Conservation (phyloP, 2,888 invertebrate species). For the Amphipyra tragopoginis region DNA sequence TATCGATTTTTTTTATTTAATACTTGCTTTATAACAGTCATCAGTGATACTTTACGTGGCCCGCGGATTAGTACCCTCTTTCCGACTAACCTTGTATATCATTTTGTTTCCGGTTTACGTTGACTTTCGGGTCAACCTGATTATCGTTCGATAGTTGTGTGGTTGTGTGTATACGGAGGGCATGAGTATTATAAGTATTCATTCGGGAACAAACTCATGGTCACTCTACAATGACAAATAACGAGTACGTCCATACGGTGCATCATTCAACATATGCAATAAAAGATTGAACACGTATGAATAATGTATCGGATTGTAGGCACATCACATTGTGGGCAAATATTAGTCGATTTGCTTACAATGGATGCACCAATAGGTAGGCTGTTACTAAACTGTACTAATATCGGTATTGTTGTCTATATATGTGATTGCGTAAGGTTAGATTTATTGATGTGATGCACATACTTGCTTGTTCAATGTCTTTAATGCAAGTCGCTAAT, state of each 20-base stretch:
- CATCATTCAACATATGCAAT: constrained; percentile 55
- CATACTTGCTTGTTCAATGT: background rate
- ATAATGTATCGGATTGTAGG: constrained; percentile 71
- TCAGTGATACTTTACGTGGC: too few relatives aligned
- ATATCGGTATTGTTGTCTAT: constrained; percentile 31
- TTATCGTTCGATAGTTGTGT: too few relatives aligned
- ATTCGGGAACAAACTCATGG: constrained; percentile 36
- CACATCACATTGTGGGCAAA: constrained; percentile 55
- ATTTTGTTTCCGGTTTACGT: too few relatives aligned
- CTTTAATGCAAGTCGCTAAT: background rate
- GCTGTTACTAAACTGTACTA: constrained; percentile 35
- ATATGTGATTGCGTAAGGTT: constrained; percentile 18
- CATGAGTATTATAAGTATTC: background rate
- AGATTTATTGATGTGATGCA: constrained; percentile 1
- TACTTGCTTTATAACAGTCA: too few relatives aligned
- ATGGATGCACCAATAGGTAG: constrained; percentile 54
- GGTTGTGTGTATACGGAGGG: background rate
- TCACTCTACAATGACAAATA: constrained; percentile 35
- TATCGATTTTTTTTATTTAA: too few relatives aligned
- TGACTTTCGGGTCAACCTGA: too few relatives aligned
- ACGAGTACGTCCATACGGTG: constrained; percentile 22
- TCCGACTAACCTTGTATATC: too few relatives aligned
- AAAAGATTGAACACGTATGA: constrained; percentile 67
- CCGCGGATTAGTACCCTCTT: too few relatives aligned
- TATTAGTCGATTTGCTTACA: constrained; percentile 77